Evolutionary conservation across 2,888 invertebrate genomes (phyloP), one percentile per base, ranked within the genome.

Genomic region (Agriotes lineatus): DNA sequence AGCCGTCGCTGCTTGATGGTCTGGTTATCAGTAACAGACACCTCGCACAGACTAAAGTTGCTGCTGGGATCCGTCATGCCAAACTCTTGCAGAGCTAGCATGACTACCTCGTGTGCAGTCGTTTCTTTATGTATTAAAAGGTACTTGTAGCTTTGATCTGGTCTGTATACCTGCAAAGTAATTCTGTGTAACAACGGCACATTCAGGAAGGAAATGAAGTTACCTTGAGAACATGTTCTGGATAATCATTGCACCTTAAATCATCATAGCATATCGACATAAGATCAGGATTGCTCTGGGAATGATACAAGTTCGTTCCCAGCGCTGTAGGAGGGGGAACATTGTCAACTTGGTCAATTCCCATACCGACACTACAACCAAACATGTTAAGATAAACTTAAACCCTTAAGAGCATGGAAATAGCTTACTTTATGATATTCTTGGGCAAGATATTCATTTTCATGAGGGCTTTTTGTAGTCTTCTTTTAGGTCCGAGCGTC

Each of bases 71-170:
- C 97, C 58, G 95, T 94, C 76, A 97, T 95, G 61, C 97, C 96
- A 85, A 99, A 99, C 84, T 97, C 97, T 82, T 96, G 95, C 63
- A 99, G 87, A 0, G 99, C 95, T 77, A 99, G 86, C 96, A 99
- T 98, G 1, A 99, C 98, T 62, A 99, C 97, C 84, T 94, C 93
- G 80, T 94, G 91, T 5, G 93, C 93, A 35, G 93, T 94, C 20
- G 94, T 94, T 82, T 94, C 96, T 87, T 97, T 97, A 83, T 97
- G 96, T 67, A 99, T 95, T 72, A 97, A 89, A 73, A 99, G 89
- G 86, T 97, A 99, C 86, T 99, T 98, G 89, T 95, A 99, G 39
- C 96, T 96, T 86, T 99, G 99, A 86, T 99, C 99, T 22, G 96
- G 93, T 86, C 94, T 95, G 86, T 92, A 99, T 59, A 95, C 94